These are phyloP conservation scores for Alaudala cheleensis DNA, from an alignment of 2,113 vertebrate species.

Conservation along the genomic window DNA sequence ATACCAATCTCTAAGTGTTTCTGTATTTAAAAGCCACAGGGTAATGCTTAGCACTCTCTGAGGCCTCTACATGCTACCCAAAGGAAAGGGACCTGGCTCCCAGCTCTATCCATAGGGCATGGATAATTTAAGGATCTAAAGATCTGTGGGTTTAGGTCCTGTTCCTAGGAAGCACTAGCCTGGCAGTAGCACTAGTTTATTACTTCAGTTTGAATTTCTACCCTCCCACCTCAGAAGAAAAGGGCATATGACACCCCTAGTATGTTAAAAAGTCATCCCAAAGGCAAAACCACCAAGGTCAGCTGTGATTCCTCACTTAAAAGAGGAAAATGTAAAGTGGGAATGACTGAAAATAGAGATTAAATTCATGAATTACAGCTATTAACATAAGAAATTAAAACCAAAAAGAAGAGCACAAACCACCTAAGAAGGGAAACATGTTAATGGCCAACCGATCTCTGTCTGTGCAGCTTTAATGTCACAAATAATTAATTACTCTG, in stretches of 20 bases:
- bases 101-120: background rate
- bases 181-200: background rate
- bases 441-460: constrained; percentile 20
- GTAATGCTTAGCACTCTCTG: background rate
- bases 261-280: background rate
- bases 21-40: background rate
- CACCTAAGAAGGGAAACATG: constrained; percentile 43
- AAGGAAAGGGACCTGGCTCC: background rate
- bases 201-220: background rate
- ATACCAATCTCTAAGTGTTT: background rate
- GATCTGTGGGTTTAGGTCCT: background rate
- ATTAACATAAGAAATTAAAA: background rate
- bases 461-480: background rate
- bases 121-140: background rate
- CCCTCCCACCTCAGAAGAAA: background rate
- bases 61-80: background rate
- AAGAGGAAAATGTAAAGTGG: background rate
- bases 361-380: accelerated
- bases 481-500: background rate
- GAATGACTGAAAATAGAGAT: background rate
- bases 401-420: background rate
- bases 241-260: background rate
- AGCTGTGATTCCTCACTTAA: background rate
- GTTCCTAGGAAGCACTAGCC: background rate
- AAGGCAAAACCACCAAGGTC: background rate